Percentiles rank a stretch among this genome's conserved stretches.
Evolutionary conservation across 2,113 vertebrate genomes (phyloP).

Genomic region (Trematocara stigmaticum): DNA sequence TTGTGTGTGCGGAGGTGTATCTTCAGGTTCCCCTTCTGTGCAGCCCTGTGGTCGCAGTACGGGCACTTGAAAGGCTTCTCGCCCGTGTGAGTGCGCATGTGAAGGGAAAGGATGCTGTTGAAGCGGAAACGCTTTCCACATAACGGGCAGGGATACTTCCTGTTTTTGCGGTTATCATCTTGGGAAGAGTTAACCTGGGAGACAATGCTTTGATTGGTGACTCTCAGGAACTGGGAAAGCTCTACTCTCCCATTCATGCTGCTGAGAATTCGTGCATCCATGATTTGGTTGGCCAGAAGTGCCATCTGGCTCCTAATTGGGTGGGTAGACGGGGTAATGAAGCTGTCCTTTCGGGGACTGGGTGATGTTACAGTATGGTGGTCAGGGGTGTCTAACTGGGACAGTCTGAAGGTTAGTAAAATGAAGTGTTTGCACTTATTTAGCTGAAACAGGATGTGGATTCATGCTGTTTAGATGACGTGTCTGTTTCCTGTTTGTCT

Average conservation of each 20-base stretch:
- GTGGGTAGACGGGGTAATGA: slow-evolving; percentile 82
- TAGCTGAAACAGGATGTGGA: slow-evolving; percentile 53
- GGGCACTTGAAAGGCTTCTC: slow-evolving; percentile 99
- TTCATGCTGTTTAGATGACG: slow-evolving; percentile 44
- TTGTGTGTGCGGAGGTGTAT: slow-evolving; percentile 98
- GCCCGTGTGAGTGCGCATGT: slow-evolving; percentile 97
- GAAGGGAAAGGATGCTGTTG: slow-evolving; percentile 96
- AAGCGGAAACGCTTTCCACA: slow-evolving; percentile 98
- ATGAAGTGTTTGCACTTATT: slow-evolving; percentile 39
- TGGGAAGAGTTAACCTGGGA: slow-evolving; percentile 89
- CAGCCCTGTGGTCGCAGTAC: slow-evolving; percentile 96
- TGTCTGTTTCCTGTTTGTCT: slow-evolving; percentile 5
- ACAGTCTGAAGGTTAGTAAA: slow-evolving; percentile 79
- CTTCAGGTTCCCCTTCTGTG: slow-evolving; percentile 98
- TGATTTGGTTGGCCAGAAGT: slow-evolving; percentile 91
- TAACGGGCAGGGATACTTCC: slow-evolving; percentile 94
- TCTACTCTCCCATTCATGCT: slow-evolving; percentile 90
- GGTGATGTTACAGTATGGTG: slow-evolving; percentile 79
- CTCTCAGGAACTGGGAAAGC: slow-evolving; percentile 93
- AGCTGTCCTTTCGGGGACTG: slow-evolving; percentile 79
- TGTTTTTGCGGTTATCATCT: slow-evolving; percentile 92
- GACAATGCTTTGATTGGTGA: slow-evolving; percentile 89
- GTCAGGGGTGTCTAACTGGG: slow-evolving; percentile 85
- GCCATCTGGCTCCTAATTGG: slow-evolving; percentile 96
- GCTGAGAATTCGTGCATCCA: slow-evolving; percentile 81